Percentiles rank a stretch among this genome's conserved stretches.
Conservation (phyloP, 2,113 vertebrate species). For the Eleginops maclovinus region DNA sequence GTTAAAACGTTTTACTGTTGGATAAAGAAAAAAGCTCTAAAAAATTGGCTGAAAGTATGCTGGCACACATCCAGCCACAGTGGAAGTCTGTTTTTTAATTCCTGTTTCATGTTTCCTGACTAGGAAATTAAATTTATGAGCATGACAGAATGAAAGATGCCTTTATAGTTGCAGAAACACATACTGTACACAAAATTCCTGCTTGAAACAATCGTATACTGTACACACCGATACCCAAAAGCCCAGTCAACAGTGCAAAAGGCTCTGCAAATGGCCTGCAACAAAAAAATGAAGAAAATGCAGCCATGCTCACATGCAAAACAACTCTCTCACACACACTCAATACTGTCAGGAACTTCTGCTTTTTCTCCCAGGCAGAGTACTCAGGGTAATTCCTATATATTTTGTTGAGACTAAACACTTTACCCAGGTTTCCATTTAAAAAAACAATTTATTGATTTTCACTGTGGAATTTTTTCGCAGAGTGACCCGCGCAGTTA, state of each 20-base stretch:
- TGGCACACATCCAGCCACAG: conserved; percentile 72
- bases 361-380: conserved; percentile 58
- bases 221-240: conserved; percentile 28
- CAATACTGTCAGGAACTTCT: conserved; percentile 46
- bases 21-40: conserved; percentile 65
- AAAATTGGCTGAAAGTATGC: conserved; percentile 75
- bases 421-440: conserved; percentile 73
- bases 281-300: conserved; percentile 43
- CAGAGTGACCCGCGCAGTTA: conserved; percentile 76
- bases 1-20: conserved; percentile 72
- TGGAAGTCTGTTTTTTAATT: conserved; percentile 75
- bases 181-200: conserved; percentile 63
- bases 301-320: conserved; percentile 24
- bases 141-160: conserved; percentile 72
- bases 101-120: conserved; percentile 80
- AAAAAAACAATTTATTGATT: conserved; percentile 79
- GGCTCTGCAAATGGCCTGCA: conserved; percentile 32
- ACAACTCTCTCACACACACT: conserved; percentile 35
- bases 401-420: conserved; percentile 69
- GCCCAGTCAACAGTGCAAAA: conserved; percentile 57
- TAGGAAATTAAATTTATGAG: conserved; percentile 83
- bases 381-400: conserved; percentile 71
- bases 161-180: conserved; percentile 65
- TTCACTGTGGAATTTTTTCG: conserved; percentile 63
- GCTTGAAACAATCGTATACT: conserved; percentile 44